phyloP scores from a whole-genome alignment of 1,140 invertebrate genomes.

The Lasioglossum albipes region DNA sequence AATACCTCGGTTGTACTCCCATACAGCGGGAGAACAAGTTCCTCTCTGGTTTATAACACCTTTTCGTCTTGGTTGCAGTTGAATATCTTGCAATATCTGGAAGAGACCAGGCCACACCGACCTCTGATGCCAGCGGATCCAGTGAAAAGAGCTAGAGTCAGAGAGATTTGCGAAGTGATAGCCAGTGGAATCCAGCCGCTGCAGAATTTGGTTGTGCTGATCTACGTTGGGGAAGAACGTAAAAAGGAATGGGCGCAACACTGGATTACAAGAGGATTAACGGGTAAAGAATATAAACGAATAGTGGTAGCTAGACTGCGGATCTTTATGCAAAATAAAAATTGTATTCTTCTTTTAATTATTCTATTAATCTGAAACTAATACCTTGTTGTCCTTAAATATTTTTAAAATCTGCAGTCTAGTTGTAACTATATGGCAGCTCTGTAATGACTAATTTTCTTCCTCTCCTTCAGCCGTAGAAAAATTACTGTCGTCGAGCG shows the following conservation, averaged over 20 bases:
- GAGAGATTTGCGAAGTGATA: constrained; percentile 90
- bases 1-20: no score
- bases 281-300: constrained; percentile 75
- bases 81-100: constrained; percentile 97
- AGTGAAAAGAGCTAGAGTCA: constrained; percentile 91
- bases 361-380: no score
- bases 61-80: constrained; percentile 79
- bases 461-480: constrained; percentile 86
- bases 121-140: constrained; percentile 93
- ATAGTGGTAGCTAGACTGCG: no score
- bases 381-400: no score
- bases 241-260: constrained; percentile 95
- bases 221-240: constrained; percentile 91
- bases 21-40: no score
- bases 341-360: no score
- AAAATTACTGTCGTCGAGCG: constrained; percentile 88
- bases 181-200: constrained; percentile 96
- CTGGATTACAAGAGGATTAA: constrained; percentile 94
- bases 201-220: constrained; percentile 94
- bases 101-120: constrained; percentile 92
- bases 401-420: no score
- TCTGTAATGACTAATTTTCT: background rate
- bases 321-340: no score
- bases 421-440: no score
- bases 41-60: no score